Conservation (phyloP, 2,888 invertebrate genomes). For the Nemotelus nigrinus region DNA sequence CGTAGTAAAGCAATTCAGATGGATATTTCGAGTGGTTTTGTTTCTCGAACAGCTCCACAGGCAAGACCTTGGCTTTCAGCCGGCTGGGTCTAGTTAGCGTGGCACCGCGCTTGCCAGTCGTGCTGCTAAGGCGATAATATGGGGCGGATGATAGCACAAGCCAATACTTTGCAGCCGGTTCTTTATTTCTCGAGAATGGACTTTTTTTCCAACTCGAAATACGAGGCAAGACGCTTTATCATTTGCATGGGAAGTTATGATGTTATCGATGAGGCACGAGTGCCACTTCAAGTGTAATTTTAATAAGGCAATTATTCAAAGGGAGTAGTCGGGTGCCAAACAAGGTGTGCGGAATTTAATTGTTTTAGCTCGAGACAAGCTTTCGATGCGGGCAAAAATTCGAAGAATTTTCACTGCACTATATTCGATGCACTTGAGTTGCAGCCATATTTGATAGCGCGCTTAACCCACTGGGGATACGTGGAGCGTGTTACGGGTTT, state of each 20-base stretch:
- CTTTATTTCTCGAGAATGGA: slow-evolving; percentile 2
- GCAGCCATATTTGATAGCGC: neutral
- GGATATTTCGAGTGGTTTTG: slow-evolving; percentile 31
- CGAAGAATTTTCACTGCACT: slow-evolving; percentile 8
- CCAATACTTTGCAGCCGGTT: neutral
- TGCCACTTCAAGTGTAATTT: slow-evolving; percentile 26
- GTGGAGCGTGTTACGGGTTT: neutral
- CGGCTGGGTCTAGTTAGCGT: neutral
- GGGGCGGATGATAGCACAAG: slow-evolving; percentile 41
- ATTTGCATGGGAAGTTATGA: slow-evolving; percentile 37
- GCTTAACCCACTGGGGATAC: neutral
- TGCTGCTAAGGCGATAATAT: slow-evolving; percentile 43
- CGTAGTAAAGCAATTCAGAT: slow-evolving; percentile 28
- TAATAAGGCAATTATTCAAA: slow-evolving; percentile 31
- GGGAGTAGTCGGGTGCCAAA: slow-evolving; percentile 26
- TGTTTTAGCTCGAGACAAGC: slow-evolving; percentile 33
- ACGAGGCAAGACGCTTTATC: slow-evolving; percentile 14
- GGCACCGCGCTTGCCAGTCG: slow-evolving; percentile 8
- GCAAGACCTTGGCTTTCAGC: neutral
- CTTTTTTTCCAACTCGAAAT: neutral
- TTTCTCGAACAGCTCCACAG: neutral
- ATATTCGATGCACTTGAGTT: neutral
- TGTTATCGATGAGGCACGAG: slow-evolving; percentile 18
- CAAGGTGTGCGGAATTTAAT: slow-evolving; percentile 41
- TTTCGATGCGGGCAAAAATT: slow-evolving; percentile 7